Evolutionary conservation across 2,113 vertebrate genomes (phyloP).

Genomic region (Ceratotherium simum): DNA sequence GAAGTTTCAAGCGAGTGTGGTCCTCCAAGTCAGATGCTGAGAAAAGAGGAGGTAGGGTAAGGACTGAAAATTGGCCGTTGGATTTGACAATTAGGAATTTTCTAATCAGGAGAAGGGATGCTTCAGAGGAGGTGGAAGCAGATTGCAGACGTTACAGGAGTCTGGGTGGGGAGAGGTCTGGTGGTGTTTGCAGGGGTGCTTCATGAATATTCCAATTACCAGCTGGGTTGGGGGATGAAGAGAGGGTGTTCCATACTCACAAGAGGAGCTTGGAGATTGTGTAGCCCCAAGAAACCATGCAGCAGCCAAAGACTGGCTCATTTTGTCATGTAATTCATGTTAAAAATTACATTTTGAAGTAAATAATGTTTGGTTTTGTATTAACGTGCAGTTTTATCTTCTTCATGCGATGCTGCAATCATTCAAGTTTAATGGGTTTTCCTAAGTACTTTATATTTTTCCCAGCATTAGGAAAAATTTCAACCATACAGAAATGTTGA

Average conservation of each 20-base stretch:
- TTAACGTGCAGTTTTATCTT: neutral
- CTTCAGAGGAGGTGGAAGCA: neutral
- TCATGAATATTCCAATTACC: neutral
- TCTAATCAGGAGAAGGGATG: neutral
- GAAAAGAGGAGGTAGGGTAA: neutral
- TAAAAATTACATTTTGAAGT: neutral
- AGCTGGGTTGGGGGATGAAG: neutral
- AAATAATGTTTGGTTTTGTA: neutral
- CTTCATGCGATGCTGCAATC: neutral
- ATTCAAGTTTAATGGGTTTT: constrained; percentile 18
- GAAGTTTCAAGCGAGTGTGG: neutral
- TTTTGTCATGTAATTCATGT: neutral
- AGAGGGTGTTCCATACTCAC: neutral
- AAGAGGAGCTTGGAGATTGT: neutral
- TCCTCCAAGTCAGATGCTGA: neutral
- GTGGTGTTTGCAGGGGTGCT: neutral
- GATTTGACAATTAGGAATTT: neutral
- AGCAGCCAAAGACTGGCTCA: neutral
- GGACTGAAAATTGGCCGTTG: neutral
- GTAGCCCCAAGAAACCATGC: neutral
- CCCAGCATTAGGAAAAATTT: neutral
- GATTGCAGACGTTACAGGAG: neutral
- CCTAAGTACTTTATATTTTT: neutral
- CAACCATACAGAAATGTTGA: neutral
- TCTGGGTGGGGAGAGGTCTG: neutral